These are phyloP conservation scores for Eilema sororculum DNA, from an alignment of 2,888 invertebrate genomes.

Conservation along the genomic window DNA sequence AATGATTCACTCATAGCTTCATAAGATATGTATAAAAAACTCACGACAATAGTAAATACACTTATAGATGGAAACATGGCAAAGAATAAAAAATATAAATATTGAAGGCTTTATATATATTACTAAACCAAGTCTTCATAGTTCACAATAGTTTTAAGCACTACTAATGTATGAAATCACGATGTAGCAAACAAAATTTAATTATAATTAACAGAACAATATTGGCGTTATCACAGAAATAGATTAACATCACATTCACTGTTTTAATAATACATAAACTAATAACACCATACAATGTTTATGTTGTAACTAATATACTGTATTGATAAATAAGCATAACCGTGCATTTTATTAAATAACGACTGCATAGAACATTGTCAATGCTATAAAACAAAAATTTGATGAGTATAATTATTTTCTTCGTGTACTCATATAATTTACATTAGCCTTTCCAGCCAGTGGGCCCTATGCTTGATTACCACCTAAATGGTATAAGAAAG, in stretches of 20 bases:
- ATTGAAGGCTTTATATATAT: constrained; percentile 40
- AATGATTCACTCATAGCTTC: constrained; percentile 42
- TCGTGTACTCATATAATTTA: no score
- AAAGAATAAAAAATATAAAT: constrained; percentile 34
- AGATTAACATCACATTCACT: constrained; percentile 55
- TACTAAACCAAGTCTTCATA: constrained; percentile 32
- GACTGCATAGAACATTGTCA: constrained; percentile 52
- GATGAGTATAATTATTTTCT: no score
- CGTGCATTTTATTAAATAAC: constrained; percentile 50
- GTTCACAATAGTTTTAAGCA: constrained; percentile 61
- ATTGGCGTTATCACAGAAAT: constrained; percentile 59
- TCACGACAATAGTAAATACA: constrained; percentile 35
- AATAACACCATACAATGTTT: constrained; percentile 41
- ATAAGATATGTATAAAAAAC: constrained; percentile 24
- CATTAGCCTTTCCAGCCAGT: no score
- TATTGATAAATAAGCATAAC: constrained; percentile 48
- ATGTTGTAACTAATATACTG: constrained; percentile 48
- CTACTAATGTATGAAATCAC: constrained; percentile 63
- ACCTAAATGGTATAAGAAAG: no score
- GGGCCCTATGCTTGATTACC: no score
- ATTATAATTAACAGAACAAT: constrained; percentile 40
- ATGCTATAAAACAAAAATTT: constrained; percentile 23
- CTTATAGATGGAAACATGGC: constrained; percentile 35
- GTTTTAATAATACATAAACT: constrained; percentile 40
- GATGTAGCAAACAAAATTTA: constrained; percentile 51